Evolutionary conservation across 2,888 invertebrate genomes (phyloP).

Genomic region (Sarcophaga subvicina): DNA sequence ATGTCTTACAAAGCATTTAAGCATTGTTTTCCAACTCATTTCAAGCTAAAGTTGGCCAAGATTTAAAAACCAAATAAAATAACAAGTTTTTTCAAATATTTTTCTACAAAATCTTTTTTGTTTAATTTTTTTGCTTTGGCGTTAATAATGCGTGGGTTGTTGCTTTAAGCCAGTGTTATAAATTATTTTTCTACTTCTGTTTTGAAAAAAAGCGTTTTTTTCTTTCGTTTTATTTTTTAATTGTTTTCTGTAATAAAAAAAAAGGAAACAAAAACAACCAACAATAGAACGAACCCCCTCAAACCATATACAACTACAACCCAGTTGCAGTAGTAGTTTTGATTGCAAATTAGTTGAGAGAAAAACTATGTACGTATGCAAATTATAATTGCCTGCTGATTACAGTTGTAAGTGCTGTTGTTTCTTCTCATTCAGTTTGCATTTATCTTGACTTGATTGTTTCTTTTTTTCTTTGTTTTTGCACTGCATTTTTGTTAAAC

Average conservation of each 20-base stretch:
- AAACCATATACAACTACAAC: not conserved
- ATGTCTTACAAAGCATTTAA: not conserved
- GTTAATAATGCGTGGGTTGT: conserved; percentile 47
- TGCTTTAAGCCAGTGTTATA: conserved; percentile 2
- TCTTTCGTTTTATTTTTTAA: conserved; percentile 1
- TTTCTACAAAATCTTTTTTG: not conserved
- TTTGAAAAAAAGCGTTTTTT: not conserved
- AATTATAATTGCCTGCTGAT: conserved; percentile 53
- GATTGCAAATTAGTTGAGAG: conserved; percentile 8
- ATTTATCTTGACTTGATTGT: not conserved
- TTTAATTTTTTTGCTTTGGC: conserved; percentile 10
- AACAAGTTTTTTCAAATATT: not conserved
- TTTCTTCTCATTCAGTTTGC: not conserved
- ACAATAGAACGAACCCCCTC: conserved; percentile 36
- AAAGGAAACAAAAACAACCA: not conserved
- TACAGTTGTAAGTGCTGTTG: conserved; percentile 1
- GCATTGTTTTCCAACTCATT: conserved; percentile 32
- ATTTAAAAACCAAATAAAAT: conserved; percentile 30
- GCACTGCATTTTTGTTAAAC: conserved; percentile 1
- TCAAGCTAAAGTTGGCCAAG: conserved; percentile 29
- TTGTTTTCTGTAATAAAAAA: conserved; percentile 44
- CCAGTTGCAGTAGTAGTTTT: not conserved
- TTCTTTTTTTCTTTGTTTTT: not conserved
- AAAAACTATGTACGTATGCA: conserved; percentile 47
- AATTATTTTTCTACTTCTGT: not conserved